phyloP scores from a whole-genome alignment of 2,797 vertebrate genomes.

The Pteropus rufus region DNA sequence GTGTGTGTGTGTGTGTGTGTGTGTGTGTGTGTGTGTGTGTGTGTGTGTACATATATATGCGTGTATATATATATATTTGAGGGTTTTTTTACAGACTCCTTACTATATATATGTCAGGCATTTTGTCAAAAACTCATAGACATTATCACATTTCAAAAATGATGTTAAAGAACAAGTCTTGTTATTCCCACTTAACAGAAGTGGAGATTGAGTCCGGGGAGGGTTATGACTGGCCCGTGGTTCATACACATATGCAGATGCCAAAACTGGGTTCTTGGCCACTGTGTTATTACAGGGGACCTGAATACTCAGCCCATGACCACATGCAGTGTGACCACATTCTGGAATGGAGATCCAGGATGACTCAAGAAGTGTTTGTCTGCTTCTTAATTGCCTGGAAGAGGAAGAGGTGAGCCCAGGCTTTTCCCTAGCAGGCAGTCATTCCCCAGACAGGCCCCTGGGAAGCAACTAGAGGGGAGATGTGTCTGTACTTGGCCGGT shows the following conservation, averaged over 20 bases:
- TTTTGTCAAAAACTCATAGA: neutral
- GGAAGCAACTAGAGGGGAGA: neutral
- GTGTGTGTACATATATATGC: no score
- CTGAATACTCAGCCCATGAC: no score
- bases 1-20: no score
- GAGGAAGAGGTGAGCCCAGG: neutral
- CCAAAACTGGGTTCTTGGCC: neutral
- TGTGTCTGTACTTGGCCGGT: accelerated
- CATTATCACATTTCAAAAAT: neutral
- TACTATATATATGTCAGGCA: neutral
- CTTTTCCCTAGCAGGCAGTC: neutral
- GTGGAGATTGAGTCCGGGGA: neutral
- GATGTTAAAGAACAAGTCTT: neutral
- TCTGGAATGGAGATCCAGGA: neutral
- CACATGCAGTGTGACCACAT: neutral
- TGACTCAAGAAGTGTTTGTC: no score
- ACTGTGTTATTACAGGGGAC: no score
- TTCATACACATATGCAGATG: neutral
- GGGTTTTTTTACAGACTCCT: neutral
- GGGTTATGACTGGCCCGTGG: neutral
- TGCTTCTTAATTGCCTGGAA: accelerated
- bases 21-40: no score
- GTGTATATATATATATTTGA: no score
- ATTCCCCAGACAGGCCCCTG: neutral
- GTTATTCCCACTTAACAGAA: neutral